phyloP scores from a whole-genome alignment of 2,113 vertebrate genomes.

The Platichthys flesus region DNA sequence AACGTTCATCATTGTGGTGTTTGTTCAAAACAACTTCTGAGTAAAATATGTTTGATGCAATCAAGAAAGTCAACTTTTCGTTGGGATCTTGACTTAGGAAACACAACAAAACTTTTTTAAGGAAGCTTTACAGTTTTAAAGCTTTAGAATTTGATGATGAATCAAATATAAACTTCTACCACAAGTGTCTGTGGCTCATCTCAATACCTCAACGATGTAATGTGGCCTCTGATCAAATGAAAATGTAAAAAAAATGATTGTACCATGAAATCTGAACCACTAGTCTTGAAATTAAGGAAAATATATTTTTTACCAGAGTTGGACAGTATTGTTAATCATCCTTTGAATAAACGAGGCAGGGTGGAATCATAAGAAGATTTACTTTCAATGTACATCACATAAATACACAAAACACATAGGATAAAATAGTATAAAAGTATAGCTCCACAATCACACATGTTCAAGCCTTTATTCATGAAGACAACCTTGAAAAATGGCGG shows the following conservation, averaged over 20 bases:
- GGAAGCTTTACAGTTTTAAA: no score
- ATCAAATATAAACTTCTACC: no score
- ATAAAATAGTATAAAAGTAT: background rate
- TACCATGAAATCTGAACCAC: background rate
- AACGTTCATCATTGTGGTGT: background rate
- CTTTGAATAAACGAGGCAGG: background rate
- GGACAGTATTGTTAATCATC: background rate
- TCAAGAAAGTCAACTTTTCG: no score
- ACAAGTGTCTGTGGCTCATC: no score
- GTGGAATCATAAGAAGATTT: background rate
- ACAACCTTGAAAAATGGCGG: slow-evolving; percentile 17
- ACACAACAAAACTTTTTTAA: no score
- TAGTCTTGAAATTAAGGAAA: background rate
- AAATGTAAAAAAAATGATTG: background rate
- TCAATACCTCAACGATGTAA: no score
- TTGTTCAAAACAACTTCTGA: background rate
- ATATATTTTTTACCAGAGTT: background rate
- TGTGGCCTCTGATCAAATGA: no score
- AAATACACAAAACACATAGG: background rate
- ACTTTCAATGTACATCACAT: slow-evolving; percentile 12
- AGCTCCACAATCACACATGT: background rate
- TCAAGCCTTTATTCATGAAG: slow-evolving; percentile 4
- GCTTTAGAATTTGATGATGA: no score
- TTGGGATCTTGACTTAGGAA: no score
- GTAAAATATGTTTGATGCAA: no score